Conservation (phyloP, 2,113 vertebrate genomes). For the Apodemus sylvaticus region DNA sequence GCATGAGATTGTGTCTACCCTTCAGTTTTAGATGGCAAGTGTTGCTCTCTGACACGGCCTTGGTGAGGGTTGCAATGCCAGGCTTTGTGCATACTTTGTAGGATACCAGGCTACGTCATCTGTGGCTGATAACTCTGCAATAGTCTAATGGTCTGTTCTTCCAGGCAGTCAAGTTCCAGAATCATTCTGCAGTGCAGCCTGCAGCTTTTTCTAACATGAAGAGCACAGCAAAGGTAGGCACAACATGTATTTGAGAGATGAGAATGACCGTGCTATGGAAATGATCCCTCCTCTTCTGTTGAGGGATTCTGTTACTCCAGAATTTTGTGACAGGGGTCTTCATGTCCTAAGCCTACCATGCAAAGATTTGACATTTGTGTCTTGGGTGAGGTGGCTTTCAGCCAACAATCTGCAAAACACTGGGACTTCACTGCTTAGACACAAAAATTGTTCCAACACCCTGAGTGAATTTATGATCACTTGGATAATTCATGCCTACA, state of each 20-base stretch:
- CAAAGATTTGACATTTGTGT: not conserved
- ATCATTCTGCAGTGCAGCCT: too few species aligned
- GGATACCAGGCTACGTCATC: not conserved
- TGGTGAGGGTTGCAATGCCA: not conserved
- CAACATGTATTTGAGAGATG: not conserved
- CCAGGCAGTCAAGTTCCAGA: not conserved
- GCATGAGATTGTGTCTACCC: not conserved
- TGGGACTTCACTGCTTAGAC: not conserved
- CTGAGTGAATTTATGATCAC: not conserved
- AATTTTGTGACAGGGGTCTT: not conserved
- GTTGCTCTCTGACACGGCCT: fast-evolving
- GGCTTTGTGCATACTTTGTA: fast-evolving
- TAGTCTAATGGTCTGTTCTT: not conserved
- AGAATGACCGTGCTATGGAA: not conserved
- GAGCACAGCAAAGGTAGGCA: not conserved
- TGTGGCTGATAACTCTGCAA: not conserved
- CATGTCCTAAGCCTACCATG: fast-evolving
- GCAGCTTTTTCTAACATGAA: not conserved
- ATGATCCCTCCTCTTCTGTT: not conserved
- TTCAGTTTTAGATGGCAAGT: not conserved
- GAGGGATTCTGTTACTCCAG: not conserved
- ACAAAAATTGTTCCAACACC: not conserved
- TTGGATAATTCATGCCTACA: not conserved
- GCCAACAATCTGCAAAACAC: not conserved
- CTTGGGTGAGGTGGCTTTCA: not conserved